phyloP scores from a whole-genome alignment of 1,140 invertebrate genomes.

The Papilio dardanus region DNA sequence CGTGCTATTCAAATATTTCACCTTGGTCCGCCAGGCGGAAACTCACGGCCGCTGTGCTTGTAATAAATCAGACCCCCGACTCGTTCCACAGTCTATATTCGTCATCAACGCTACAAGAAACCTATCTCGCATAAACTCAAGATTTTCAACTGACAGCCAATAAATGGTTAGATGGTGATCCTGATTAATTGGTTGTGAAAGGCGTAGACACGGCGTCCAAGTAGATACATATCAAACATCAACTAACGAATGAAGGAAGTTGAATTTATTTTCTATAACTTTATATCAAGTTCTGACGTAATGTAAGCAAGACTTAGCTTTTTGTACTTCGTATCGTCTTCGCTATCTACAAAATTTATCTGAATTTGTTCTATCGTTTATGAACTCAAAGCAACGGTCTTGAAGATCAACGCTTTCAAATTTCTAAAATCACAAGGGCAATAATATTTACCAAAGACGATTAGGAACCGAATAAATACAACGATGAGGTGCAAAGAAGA shows the following conservation, averaged over 20 bases:
- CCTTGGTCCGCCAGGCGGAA: conserved; percentile 50
- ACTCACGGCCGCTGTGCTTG: conserved; percentile 36
- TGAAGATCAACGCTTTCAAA: background rate
- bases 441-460: background rate
- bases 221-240: conserved; percentile 16
- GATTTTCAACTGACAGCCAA: conserved; percentile 48
- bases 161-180: conserved; percentile 45
- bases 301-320: background rate
- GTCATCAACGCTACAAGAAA: conserved; percentile 47
- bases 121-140: conserved; percentile 47
- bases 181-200: conserved; percentile 46
- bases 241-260: conserved; percentile 9
- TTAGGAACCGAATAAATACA: background rate
- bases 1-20: conserved; percentile 69
- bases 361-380: background rate
- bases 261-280: background rate
- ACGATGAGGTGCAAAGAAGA: too few relatives aligned
- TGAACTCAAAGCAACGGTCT: background rate
- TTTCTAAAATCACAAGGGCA: background rate
- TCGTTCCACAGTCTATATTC: conserved; percentile 43
- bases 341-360: background rate
- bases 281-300: background rate
- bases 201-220: conserved; percentile 34
- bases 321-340: background rate
- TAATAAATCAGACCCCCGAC: conserved; percentile 49